Conservation (phyloP, 2,113 vertebrate species). For the Peromyscus maniculatus region DNA sequence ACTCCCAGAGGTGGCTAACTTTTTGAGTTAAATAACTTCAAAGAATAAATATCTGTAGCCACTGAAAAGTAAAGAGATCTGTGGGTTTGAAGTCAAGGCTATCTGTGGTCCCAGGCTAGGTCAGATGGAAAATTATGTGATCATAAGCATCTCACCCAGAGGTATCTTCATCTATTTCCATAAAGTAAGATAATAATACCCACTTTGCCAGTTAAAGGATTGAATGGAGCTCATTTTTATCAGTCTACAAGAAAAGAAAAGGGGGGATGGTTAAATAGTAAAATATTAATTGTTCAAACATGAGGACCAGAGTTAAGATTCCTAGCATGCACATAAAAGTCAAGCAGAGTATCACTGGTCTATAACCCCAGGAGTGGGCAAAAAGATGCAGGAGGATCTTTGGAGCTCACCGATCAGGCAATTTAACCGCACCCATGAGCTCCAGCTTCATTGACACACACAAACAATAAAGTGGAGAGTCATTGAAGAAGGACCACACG, state of each 20-base stretch:
- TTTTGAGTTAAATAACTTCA: background rate
- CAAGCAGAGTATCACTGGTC: no score
- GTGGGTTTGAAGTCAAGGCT: background rate
- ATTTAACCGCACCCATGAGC: background rate
- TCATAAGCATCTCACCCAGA: background rate
- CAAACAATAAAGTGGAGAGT: background rate
- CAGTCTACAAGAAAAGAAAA: background rate
- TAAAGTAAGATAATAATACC: background rate
- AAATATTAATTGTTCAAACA: background rate
- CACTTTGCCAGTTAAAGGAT: background rate
- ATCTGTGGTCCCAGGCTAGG: background rate
- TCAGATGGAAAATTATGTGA: background rate
- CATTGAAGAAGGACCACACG: background rate
- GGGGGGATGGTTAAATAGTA: background rate
- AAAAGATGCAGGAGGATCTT: background rate
- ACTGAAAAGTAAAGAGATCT: background rate
- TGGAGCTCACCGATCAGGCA: background rate
- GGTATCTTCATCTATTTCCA: background rate
- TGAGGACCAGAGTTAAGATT: background rate
- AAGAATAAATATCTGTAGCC: background rate
- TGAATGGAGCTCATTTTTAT: background rate
- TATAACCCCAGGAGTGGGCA: background rate
- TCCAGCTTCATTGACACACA: background rate
- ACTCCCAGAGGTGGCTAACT: background rate
- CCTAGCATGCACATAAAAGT: background rate